Conservation (phyloP, 92 coral and sea anemone species). For the Epizoanthus scotinus region DNA sequence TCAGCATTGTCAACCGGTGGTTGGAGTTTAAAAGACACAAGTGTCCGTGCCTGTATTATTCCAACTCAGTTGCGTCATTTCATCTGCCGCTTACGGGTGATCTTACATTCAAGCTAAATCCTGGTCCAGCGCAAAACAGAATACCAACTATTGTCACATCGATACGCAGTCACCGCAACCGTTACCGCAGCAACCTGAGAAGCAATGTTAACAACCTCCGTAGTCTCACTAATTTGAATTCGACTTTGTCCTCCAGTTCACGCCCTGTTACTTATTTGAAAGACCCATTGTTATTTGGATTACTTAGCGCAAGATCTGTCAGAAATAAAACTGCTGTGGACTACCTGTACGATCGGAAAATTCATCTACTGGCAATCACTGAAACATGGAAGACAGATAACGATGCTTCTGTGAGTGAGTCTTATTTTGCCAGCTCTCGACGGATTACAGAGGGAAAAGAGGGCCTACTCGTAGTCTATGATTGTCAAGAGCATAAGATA, state of each 20-base stretch:
- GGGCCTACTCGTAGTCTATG: too few relatives aligned
- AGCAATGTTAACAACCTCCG: too few relatives aligned
- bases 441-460: too few relatives aligned
- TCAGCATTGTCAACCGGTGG: conserved; percentile 3
- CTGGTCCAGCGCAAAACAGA: conserved; percentile 2
- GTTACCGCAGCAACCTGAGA: too few relatives aligned
- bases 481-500: too few relatives aligned
- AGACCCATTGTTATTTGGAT: conserved; percentile 2
- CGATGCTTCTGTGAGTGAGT: conserved; percentile 59
- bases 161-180: neutral
- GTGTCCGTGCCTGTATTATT: conserved; percentile 28
- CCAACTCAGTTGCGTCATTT: conserved; percentile 22
- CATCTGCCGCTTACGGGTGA: conserved; percentile 9
- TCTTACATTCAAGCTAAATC: neutral
- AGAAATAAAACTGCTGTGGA: conserved; percentile 37
- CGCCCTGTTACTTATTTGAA: too few relatives aligned
- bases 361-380: conserved; percentile 30
- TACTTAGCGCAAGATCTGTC: conserved; percentile 9
- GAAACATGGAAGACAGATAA: conserved; percentile 47
- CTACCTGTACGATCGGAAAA: conserved; percentile 31
- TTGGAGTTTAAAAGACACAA: conserved; percentile 21
- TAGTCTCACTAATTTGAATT: too few relatives aligned
- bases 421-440: too few relatives aligned
- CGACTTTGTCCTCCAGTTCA: too few relatives aligned
- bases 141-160: neutral